Evolutionary conservation across 1,140 invertebrate species (phyloP), one percentile per base, ranked within the genome.

Genomic region (Drosophila lini): DNA sequence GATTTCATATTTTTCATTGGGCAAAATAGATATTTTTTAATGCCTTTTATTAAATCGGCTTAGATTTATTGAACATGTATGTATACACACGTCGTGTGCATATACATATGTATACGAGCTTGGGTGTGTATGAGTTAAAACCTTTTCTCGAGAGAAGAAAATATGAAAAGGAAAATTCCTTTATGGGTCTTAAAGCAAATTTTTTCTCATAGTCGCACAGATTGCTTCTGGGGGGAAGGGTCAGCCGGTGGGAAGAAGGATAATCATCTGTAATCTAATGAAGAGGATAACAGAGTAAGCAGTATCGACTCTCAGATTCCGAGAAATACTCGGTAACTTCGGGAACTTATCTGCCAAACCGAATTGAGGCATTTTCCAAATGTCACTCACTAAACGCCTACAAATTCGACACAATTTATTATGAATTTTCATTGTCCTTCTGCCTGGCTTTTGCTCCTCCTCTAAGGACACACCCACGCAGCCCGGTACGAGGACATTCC

Each of bases 11-110:
- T 86, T 86, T 79, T 86, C 79, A 82, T 82, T 88, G 65, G 59
- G 67, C 36, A 88, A 88, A 88, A 85, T 88, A 86, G 75, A 86
- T 82, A 82, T 86, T 86, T 88, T 85, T 88, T 88, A 84, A 86
- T 86, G 82, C 79, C 83, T 79, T 86, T 86, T 76, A 85, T 85
- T 64, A 85, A 85, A 85, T 82, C 79, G 79, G 75, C 80, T 86
- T 86, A 86, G 83, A 80, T 82, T 86, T 88, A 86, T 88, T 82
- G 70, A 79, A 73, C 75, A 71, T 76, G 70, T 34, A 25, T 19
- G 52, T 76, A 59, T 22, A 38, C 9, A 36, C 50, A 22, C 7
- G 1, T 22, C 8, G 5, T 25, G 19, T 38, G 22, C 52, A 38
- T 38, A 22, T 13, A 38, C 25, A 22, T 13, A 52, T 52, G 2